Conservation (phyloP, 2,888 invertebrate species). For the Rotaria macrura region DNA sequence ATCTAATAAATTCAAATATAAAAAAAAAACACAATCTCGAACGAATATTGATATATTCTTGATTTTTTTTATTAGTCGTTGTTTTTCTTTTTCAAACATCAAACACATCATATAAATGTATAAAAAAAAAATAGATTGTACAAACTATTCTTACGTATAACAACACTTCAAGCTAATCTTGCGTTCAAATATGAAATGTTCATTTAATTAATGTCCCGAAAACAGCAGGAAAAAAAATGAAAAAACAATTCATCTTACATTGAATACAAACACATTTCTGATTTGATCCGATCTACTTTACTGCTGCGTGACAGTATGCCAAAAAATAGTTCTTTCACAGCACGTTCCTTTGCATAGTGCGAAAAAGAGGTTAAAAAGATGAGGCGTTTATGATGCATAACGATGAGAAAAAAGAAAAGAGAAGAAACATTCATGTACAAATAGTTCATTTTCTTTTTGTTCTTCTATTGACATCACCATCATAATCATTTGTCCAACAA, state of each 20-base stretch:
- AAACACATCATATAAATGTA: background rate
- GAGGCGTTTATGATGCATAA: background rate
- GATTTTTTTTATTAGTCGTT: background rate
- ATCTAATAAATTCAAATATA: background rate
- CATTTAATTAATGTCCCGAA: background rate
- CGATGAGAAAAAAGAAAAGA: background rate
- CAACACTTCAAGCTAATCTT: background rate
- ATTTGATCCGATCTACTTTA: background rate
- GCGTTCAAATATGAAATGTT: background rate
- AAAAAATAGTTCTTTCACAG: background rate
- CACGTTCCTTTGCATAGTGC: background rate
- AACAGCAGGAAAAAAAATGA: background rate
- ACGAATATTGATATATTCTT: background rate
- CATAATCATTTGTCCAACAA: slow-evolving; percentile 1
- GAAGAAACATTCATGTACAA: background rate
- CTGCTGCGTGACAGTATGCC: slow-evolving; percentile 3
- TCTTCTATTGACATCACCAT: background rate
- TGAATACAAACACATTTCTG: background rate
- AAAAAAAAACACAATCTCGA: background rate
- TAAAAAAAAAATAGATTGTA: background rate
- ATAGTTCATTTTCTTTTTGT: background rate
- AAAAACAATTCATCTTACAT: background rate
- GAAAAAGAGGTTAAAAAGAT: background rate
- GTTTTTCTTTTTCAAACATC: background rate
- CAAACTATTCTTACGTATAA: background rate